phyloP scores from a whole-genome alignment of 2,797 vertebrate genomes.

The Mormyrops boulengeri region DNA sequence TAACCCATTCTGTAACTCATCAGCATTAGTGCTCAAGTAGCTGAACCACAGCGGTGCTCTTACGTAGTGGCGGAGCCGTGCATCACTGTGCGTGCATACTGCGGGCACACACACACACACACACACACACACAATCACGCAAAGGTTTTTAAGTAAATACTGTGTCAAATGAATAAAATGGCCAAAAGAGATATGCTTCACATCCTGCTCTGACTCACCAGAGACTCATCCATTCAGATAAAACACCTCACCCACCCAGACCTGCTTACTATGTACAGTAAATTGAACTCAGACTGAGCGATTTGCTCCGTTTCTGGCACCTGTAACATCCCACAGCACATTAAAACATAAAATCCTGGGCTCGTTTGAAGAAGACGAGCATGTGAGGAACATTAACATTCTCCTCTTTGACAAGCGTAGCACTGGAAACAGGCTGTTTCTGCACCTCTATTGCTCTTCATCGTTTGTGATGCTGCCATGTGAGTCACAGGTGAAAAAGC shows the following conservation, averaged over 20 bases:
- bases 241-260: background rate
- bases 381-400: background rate
- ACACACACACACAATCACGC: background rate
- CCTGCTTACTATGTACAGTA: background rate
- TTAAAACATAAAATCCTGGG: background rate
- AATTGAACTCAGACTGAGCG: background rate
- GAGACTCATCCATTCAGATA: background rate
- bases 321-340: background rate
- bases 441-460: background rate
- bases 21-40: background rate
- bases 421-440: background rate
- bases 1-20: background rate
- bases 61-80: background rate
- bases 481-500: background rate
- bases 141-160: background rate
- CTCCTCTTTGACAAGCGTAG: background rate
- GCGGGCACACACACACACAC: background rate
- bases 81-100: background rate
- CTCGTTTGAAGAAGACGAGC: background rate
- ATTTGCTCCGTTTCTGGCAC: background rate
- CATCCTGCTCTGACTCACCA: background rate
- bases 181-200: background rate
- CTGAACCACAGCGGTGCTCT: background rate
- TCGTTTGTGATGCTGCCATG: background rate
- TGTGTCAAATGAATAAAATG: background rate